Evolutionary conservation across 2,888 invertebrate species (phyloP).

Genomic region (Rhorus exstirpatorius): DNA sequence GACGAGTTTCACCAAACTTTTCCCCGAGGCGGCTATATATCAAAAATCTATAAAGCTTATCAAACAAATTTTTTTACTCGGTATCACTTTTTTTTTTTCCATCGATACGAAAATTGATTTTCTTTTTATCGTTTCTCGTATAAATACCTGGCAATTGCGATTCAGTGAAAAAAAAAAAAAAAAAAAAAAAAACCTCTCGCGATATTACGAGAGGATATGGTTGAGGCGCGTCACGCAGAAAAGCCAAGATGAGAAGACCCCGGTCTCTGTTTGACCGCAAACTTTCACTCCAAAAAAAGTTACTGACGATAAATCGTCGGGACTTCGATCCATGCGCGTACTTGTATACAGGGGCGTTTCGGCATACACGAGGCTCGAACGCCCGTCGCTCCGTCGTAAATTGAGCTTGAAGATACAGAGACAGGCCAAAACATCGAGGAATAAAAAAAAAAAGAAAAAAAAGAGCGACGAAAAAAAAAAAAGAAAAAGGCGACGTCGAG

Average conservation of each 20-base stretch:
- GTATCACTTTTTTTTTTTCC: too few species aligned
- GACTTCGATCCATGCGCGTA: slow-evolving; percentile 62
- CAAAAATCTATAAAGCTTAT: slow-evolving; percentile 4
- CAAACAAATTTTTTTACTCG: slow-evolving; percentile 14
- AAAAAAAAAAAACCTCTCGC: neutral
- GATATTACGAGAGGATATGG: neutral
- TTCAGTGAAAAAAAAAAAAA: slow-evolving; percentile 1
- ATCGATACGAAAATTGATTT: too few species aligned
- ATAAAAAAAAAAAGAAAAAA: slow-evolving; percentile 15
- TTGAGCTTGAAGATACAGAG: slow-evolving; percentile 55
- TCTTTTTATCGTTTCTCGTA: slow-evolving; percentile 4
- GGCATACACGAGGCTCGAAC: slow-evolving; percentile 53
- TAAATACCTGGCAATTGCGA: too few species aligned
- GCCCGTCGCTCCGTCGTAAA: slow-evolving; percentile 69
- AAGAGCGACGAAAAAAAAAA: slow-evolving; percentile 11
- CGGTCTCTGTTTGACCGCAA: slow-evolving; percentile 11
- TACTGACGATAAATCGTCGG: slow-evolving; percentile 69
- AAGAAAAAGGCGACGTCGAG: slow-evolving; percentile 31
- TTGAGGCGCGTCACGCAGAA: slow-evolving; percentile 27
- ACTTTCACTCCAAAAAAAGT: slow-evolving; percentile 77
- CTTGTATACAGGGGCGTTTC: slow-evolving; percentile 35
- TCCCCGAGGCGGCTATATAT: neutral
- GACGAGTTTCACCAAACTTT: neutral
- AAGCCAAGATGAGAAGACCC: slow-evolving; percentile 45
- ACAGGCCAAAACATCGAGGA: slow-evolving; percentile 8